phyloP scores from a whole-genome alignment of 2,888 invertebrate species.

The Coenonympha glycerion region DNA sequence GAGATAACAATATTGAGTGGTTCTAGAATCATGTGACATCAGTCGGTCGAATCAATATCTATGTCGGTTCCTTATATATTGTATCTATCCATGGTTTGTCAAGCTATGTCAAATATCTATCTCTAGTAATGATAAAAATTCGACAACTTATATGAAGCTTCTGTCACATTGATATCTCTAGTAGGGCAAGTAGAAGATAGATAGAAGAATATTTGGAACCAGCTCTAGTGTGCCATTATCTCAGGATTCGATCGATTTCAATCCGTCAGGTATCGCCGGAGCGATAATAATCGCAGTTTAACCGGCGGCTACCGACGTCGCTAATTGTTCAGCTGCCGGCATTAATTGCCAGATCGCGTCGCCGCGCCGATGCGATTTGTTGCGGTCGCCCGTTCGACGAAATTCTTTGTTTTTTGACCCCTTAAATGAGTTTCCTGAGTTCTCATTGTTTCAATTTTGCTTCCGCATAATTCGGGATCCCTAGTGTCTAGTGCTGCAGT shows the following conservation, averaged over 20 bases:
- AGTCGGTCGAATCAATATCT: too few species aligned
- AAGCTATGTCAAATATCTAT: too few species aligned
- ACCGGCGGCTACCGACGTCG: constrained; percentile 23
- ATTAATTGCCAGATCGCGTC: constrained; percentile 22
- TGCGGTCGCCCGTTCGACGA: constrained; percentile 9
- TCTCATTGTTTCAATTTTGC: constrained; percentile 3
- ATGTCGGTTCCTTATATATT: too few species aligned
- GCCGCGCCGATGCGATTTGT: constrained; percentile 16
- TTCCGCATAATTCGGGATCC: neutral
- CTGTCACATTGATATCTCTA: too few species aligned
- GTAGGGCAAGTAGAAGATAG: too few species aligned
- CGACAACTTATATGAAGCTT: too few species aligned
- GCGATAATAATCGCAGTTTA: constrained; percentile 29
- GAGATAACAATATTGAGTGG: too few species aligned
- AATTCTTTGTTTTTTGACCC: constrained; percentile 5
- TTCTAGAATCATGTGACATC: too few species aligned
- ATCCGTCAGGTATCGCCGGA: constrained; percentile 16
- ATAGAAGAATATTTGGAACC: too few species aligned
- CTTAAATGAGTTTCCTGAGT: neutral
- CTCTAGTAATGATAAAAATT: too few species aligned
- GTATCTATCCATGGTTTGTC: too few species aligned
- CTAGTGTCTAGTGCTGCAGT: too few species aligned
- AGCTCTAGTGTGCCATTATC: constrained; percentile 2
- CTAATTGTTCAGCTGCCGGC: constrained; percentile 23
- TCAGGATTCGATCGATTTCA: constrained; percentile 5